Evolutionary conservation across 2,888 invertebrate genomes (phyloP), one percentile per base, ranked within the genome.

Genomic region (Xestia ashworthii): DNA sequence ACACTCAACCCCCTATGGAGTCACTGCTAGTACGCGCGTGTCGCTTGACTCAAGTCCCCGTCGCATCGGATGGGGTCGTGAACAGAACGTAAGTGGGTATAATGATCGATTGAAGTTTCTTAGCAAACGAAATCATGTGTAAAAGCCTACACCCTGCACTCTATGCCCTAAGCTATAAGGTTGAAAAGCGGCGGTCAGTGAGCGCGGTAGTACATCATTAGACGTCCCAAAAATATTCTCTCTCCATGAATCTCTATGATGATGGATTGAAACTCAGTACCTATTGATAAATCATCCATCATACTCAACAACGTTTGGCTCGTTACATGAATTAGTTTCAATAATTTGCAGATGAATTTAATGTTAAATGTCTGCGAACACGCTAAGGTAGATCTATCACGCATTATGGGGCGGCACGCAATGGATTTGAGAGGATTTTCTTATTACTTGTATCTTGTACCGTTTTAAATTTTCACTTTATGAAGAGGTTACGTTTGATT

Each of bases 401-500:
- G 81, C 71, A 80, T 55, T 62, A 19, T 6, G 48, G 60, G 3
- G n/a, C 25, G 48, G 22, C 80, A 80, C 68, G 81, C 81, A 71
- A 81, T 60, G 46, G 50, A 22, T 62, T 19, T 62, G 5, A 46
- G 62, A 50, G 38, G 46, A 67, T 46, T 65, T 55, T 1, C 48
- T 69, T n/a, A 64, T 22, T 32, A 3, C 11, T 9, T 44, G 41
- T 5, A 9, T 8, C 9, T 38, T 38, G 32, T 16, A 38, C 22
- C 38, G n/a, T 66, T 48, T n/a, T 16, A 38, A 60, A 38, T 19
- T 19, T 62, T 62, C 38, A 11, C 11, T 19, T 62, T 38, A 19
- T 62, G 5, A 32, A 58, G 0, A 6, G 58, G 11, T 11, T 1
- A 53, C 4, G 4, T 55, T 5, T 55, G 55, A 55, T 55, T 55